These are phyloP conservation scores for Boulengeromyrus knoepffleri DNA, from an alignment of 2,113 vertebrate genomes.

Conservation along the genomic window DNA sequence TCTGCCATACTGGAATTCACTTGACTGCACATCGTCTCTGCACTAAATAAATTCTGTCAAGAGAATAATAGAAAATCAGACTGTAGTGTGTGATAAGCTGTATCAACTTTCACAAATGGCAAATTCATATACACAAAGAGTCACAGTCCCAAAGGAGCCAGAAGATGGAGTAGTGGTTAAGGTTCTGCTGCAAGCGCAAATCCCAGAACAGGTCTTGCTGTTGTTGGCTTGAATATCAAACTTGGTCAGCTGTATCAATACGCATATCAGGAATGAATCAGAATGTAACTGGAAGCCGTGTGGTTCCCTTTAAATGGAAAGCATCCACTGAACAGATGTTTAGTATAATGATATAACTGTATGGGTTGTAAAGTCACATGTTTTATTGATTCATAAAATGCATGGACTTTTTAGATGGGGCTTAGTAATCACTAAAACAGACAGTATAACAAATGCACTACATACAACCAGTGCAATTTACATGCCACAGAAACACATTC, in stretches of 20 bases:
- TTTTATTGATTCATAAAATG: background rate
- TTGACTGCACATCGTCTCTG: background rate
- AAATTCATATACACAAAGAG: background rate
- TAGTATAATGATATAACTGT: background rate
- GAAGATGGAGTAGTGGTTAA: background rate
- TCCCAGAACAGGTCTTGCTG: background rate
- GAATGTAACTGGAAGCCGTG: background rate
- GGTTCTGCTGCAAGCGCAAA: background rate
- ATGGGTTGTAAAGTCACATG: background rate
- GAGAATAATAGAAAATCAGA: background rate
- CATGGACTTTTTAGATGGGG: background rate
- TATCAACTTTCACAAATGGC: background rate
- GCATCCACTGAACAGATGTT: background rate
- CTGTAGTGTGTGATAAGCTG: background rate
- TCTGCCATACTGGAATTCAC: background rate
- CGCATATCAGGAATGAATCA: background rate
- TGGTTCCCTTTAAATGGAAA: background rate
- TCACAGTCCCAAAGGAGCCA: background rate
- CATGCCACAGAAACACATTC: background rate
- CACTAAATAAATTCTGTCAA: background rate
- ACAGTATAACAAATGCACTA: background rate
- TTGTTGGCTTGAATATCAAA: background rate
- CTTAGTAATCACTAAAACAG: background rate
- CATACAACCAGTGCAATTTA: background rate
- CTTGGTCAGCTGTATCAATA: background rate